Evolutionary conservation across 2,888 invertebrate species (phyloP), one percentile per base, ranked within the genome.

Genomic region (Germaria angustata): DNA sequence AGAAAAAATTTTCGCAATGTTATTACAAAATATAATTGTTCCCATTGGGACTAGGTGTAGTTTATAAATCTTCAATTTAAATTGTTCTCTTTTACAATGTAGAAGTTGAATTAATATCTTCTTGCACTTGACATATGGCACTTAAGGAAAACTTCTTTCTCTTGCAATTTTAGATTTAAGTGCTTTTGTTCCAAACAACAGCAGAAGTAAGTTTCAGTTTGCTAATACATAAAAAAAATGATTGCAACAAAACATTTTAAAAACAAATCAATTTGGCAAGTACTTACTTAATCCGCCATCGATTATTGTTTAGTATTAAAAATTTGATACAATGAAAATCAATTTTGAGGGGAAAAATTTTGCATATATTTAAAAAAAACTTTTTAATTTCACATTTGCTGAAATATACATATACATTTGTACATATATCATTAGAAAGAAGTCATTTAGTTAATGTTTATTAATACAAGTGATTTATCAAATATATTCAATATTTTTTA

Each of bases 111-210:
- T 41, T 59, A 51, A 24, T 65, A 24, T 44, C 15, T 28, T 34
- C n/a, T 51, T 72, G 49, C 72, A 66, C 49, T 72, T 72, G 49
- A 57, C 41, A 41, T 32, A 34, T 44, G 51, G 57, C 39, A 44
- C 49, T 72, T 41, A 17, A 51, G 36, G 13, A 46, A 69, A 72
- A 79, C 57, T 79, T 79, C n/a, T n/a, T n/a, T 71, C 24, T 72
- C 39, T 49, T 61, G 15, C 22, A 11, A 44, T 15, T 53, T 63
- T 13, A 44, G 20, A 44, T 57, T 75, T 65, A 65, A 75, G 66
- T 75, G 65, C 28, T 65, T 44, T 55, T 65, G 22, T 41, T 63
- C 17, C 8, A 32, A 32, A 49, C 49, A 39, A 13, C 4, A 20
- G 49, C 20, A 9, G 7, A 59, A n/a, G 17, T 1, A n/a, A n/a